Conservation (phyloP, 2,888 invertebrate species). For the Agrotis puta region DNA sequence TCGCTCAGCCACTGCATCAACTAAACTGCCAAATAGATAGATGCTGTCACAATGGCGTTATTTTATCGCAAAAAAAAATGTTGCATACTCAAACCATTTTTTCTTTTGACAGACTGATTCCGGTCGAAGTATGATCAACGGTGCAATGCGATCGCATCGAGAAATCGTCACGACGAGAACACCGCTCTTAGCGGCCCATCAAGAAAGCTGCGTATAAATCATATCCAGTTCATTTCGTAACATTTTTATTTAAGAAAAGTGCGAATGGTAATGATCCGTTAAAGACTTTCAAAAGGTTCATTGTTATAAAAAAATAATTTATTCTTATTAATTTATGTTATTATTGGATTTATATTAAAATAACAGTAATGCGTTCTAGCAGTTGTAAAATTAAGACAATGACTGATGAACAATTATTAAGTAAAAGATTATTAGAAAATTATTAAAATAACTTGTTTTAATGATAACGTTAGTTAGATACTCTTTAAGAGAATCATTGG, state of each 20-base stretch:
- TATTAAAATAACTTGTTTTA: slow-evolving; percentile 61
- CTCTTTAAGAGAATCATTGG: slow-evolving; percentile 70
- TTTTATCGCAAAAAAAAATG: too few species aligned
- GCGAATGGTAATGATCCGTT: slow-evolving; percentile 14
- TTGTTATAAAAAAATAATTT: slow-evolving; percentile 37
- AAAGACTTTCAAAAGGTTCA: slow-evolving; percentile 27
- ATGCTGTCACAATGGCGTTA: too few species aligned
- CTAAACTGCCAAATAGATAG: too few species aligned
- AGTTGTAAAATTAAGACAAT: slow-evolving; percentile 72
- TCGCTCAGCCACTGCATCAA: too few species aligned
- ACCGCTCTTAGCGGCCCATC: slow-evolving; percentile 92
- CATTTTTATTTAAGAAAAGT: slow-evolving; percentile 32
- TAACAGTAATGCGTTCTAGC: slow-evolving; percentile 62
- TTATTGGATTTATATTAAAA: slow-evolving; percentile 34
- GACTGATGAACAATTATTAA: slow-evolving; percentile 77
- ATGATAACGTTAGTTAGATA: slow-evolving; percentile 65
- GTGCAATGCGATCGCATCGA: slow-evolving; percentile 82
- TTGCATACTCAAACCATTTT: neutral
- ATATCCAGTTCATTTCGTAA: slow-evolving; percentile 23
- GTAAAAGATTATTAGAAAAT: slow-evolving; percentile 67
- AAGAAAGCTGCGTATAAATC: slow-evolving; percentile 93
- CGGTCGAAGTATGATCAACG: slow-evolving; percentile 77
- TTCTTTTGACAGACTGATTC: slow-evolving; percentile 81
- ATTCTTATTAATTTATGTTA: slow-evolving; percentile 43
- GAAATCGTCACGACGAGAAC: slow-evolving; percentile 93